Conservation (phyloP, 1,140 invertebrate genomes). For the Drosophila tristis region DNA sequence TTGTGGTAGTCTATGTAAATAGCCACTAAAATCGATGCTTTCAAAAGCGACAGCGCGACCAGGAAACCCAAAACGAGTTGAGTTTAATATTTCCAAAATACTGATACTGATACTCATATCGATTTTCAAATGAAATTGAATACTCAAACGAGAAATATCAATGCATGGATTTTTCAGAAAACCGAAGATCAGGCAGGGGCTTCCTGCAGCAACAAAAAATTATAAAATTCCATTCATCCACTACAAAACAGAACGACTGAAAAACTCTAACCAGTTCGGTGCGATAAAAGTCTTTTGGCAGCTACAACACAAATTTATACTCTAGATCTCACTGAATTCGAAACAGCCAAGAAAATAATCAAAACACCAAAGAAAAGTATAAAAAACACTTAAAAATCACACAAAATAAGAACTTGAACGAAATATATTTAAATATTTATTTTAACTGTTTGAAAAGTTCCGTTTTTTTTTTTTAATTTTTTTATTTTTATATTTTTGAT, state of each 20-base stretch:
- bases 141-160: not conserved
- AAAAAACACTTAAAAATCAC: conserved; percentile 14
- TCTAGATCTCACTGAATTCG: too few relatives aligned
- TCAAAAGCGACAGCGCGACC: conserved; percentile 24
- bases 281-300: conserved; percentile 32
- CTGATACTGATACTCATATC: conserved; percentile 2
- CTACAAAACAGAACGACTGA: not conserved
- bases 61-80: conserved; percentile 29
- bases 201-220: too few relatives aligned
- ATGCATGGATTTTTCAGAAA: too few relatives aligned
- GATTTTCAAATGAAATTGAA: conserved; percentile 1
- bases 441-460: not conserved
- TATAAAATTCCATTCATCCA: not conserved
- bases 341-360: too few relatives aligned
- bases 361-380: not conserved
- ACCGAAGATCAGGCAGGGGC: not conserved
- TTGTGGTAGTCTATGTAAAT: conserved; percentile 47
- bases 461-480: conserved; percentile 19
- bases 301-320: too few relatives aligned
- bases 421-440: not conserved
- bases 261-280: conserved; percentile 13
- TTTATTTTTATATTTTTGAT: not conserved
- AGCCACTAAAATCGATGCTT: conserved; percentile 65
- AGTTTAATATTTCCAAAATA: conserved; percentile 24
- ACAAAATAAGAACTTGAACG: not conserved